These are phyloP conservation scores for Sinella curviseta DNA, from an alignment of 1,140 invertebrate genomes.

Conservation along the genomic window DNA sequence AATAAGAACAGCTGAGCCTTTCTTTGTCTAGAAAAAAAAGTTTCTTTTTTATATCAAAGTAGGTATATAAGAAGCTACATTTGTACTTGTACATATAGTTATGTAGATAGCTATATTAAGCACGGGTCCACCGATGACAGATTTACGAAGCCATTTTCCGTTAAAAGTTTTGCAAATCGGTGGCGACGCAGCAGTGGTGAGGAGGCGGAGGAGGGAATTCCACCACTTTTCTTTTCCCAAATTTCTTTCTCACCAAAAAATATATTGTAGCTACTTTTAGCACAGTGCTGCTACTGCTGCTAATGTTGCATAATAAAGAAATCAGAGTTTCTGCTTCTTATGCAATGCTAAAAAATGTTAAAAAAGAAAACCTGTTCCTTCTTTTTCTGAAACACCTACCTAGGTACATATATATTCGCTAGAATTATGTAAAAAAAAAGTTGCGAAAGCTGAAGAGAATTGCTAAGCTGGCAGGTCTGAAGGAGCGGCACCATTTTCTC, in stretches of 20 bases:
- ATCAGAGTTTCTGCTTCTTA: constrained; percentile 12
- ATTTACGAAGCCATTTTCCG: constrained; percentile 16
- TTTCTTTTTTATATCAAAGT: not conserved
- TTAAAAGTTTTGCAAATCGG: not conserved
- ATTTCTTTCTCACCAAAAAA: no score
- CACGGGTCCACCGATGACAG: not conserved
- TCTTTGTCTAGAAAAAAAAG: not conserved
- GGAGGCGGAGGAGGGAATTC: no score
- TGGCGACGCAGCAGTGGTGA: not conserved
- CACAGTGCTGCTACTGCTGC: not conserved
- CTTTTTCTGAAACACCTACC: no score
- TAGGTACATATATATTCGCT: no score
- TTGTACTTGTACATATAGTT: not conserved
- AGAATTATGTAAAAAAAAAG: not conserved
- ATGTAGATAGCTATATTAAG: not conserved
- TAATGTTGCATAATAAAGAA: constrained; percentile 22
- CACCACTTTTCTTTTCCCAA: no score
- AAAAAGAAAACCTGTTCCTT: not conserved
- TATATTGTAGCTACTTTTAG: no score
- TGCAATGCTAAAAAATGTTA: no score
- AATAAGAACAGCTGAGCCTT: not conserved
- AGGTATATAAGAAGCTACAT: not conserved
- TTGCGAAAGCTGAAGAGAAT: not conserved
- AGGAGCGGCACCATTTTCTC: no score
- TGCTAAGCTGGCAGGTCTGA: not conserved